Conservation (phyloP, 2,113 vertebrate species). For the Ramphastos sulfuratus region DNA sequence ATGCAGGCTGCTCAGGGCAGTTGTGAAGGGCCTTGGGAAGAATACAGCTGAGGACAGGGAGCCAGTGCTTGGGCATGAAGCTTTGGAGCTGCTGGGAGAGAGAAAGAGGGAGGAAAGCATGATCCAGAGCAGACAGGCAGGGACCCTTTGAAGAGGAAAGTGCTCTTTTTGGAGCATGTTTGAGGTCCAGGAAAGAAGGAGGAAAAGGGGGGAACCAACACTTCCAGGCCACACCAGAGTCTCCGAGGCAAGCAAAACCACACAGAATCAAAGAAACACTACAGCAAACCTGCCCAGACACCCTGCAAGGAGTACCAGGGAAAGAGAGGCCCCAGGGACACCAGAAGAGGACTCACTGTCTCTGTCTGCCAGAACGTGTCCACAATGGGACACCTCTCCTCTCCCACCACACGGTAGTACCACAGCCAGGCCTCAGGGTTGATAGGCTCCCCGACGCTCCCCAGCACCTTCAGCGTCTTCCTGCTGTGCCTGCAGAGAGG, state of each 20-base stretch:
- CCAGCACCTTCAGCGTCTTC: constrained; percentile 89
- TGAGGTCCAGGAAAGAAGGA: background rate
- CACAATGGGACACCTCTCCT: constrained; percentile 89
- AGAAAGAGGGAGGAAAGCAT: background rate
- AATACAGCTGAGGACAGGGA: background rate
- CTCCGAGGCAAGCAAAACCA: background rate
- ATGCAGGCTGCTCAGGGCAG: background rate
- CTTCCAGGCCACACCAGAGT: background rate
- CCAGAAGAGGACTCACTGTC: constrained; percentile 79
- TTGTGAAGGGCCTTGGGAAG: background rate
- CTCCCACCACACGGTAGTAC: constrained; percentile 93
- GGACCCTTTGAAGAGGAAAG: background rate
- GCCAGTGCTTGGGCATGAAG: background rate
- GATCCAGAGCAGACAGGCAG: background rate
- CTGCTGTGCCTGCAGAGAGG: constrained; percentile 83
- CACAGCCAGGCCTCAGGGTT: constrained; percentile 98
- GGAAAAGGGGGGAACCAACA: background rate
- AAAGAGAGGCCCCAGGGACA: background rate
- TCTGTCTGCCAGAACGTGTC: constrained; percentile 99
- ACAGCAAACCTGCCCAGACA: background rate
- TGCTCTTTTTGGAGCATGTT: background rate
- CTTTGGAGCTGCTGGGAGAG: background rate
- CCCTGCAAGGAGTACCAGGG: background rate
- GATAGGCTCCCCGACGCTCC: constrained; percentile 95
- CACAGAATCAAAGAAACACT: background rate